Base-by-base conservation (phyloP, 2,113 vertebrate genomes). In the Clarias macrocephalus region DNA sequence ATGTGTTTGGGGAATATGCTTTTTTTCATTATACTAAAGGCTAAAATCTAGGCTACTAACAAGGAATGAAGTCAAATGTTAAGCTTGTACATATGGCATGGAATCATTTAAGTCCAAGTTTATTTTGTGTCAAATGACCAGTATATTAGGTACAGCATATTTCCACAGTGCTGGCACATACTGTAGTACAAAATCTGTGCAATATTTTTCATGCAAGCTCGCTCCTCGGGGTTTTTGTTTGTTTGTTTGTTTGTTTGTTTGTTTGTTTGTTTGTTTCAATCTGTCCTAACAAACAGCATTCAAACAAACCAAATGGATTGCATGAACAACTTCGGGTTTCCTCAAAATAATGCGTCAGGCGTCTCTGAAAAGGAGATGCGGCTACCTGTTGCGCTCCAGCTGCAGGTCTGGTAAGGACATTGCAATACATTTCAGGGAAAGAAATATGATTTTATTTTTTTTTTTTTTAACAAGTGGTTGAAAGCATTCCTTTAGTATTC, bases 351-450 rank as follows among this genome's bases (percentile, higher is more conserved):
- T 33, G n/a, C 18, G 19, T 68, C 62, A 54, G 25, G 48, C 18
- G 48, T 48, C 48, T 48, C 81, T 5, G 42, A 19, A 83, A 65
- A 33, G 9, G 21, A 13, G 0, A 52, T 15, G 25, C 75, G 8
- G 30, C 91, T 85, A 94, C 93, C 91, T 94, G 93, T 94, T 95
- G 94, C 92, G 79, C 5, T 75, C 85, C 54, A 30, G n/a, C 63
- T 33, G 75, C 70, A n/a, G 56, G 54, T 30, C 9, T 57, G n/a
- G 15, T 54, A 6, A 77, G 12, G 16, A 79, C n/a, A 28, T 3
- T 21, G 9, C 54, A 28, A 60, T 33, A 23, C 28, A 18, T 21
- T 30, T 60, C 28, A 15, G 9, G 30, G 8, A 12, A 28, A 12
- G 25, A 52, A 52, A 25, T 1, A 66, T 13, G 12, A 65, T 65